Base-by-base conservation (phyloP, 1,140 invertebrate genomes). In the Conus ventricosus region DNA sequence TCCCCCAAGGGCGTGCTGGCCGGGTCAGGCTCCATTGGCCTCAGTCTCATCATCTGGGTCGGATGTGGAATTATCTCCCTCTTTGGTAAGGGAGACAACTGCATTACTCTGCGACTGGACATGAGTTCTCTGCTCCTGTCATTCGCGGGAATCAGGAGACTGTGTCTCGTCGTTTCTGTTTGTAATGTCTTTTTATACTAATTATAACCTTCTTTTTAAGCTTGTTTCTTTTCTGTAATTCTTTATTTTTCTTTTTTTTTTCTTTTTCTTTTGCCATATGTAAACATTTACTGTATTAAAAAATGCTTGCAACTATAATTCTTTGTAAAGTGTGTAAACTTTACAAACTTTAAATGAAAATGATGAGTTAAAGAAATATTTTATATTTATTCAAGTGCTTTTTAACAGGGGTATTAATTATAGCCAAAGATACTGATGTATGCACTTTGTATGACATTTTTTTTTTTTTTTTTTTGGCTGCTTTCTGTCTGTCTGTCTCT, bases 1-100 rank as follows among this genome's bases (percentile, higher is more conserved):
- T 98, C 98, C 5, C 99, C 99, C 0, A 98, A 97, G 93, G 98
- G 98, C 89, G 97, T 98, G 1, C 95, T 98, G 13, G 94, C 96
- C 90, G 96, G 97, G 93, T 97, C 98, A 6, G 97, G 97, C 39
- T 98, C 98, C 4, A 96, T 98, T 1, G 98, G 97, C 20, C 95
- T 98, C 88, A 97, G 97, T 93, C 95, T 99, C 4, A 94, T 98
- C 17, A 96, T 98, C 54, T 99, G 98, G 98, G 96, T 96, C 0
- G 92, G 90, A 51, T 94, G 94, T 91, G 94, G 94, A 25, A 8
- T 94, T 23, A 89, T 94, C 53, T 91, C 93, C n/a, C 87, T 93
- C 0, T 90, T 92, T 90, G 94, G 94, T 94, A 92, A 91, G 93
- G 80, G 67, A 82, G 89, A 76, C 71, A 84, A 81, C 57, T 78